phyloP scores from a whole-genome alignment of 1,140 invertebrate species.

The Drosophila watanabei region DNA sequence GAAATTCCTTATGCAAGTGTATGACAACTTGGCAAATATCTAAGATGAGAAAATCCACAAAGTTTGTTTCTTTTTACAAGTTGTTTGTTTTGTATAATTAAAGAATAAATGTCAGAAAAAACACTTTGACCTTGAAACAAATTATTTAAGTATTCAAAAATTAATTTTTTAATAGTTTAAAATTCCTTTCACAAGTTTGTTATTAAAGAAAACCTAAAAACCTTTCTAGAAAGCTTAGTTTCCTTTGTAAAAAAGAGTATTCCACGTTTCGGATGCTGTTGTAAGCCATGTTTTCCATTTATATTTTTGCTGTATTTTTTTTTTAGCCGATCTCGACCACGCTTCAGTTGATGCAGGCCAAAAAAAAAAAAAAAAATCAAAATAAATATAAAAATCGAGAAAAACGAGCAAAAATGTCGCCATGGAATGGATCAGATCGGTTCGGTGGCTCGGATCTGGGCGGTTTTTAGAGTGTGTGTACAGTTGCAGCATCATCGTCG shows the following conservation, averaged over 20 bases:
- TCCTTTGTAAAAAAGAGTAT: neutral
- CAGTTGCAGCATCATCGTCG: constrained; percentile 67
- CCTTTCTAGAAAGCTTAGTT: neutral
- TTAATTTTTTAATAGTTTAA: neutral
- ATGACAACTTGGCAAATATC: neutral
- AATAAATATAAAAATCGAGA: constrained; percentile 6
- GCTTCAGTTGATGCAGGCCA: constrained; percentile 57
- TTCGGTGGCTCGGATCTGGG: constrained; percentile 5
- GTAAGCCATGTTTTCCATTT: constrained; percentile 11
- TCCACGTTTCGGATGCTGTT: neutral
- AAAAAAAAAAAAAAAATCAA: constrained; percentile 7
- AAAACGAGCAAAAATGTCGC: constrained; percentile 36
- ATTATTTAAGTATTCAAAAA: neutral
- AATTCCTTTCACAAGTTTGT: neutral
- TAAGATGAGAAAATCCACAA: neutral
- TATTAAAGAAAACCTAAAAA: neutral
- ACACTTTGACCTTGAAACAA: neutral
- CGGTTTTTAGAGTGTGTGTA: constrained; percentile 45
- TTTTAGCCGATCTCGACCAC: constrained; percentile 52
- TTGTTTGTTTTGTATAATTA: neutral
- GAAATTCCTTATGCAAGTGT: neutral
- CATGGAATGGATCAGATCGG: constrained; percentile 45
- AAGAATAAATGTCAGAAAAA: neutral
- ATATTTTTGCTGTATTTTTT: constrained; percentile 38
- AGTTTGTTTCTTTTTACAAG: neutral